Percentiles rank a stretch among this genome's conserved stretches.
Evolutionary conservation across 2,113 vertebrate genomes (phyloP).

Genomic region (Calonectris borealis): DNA sequence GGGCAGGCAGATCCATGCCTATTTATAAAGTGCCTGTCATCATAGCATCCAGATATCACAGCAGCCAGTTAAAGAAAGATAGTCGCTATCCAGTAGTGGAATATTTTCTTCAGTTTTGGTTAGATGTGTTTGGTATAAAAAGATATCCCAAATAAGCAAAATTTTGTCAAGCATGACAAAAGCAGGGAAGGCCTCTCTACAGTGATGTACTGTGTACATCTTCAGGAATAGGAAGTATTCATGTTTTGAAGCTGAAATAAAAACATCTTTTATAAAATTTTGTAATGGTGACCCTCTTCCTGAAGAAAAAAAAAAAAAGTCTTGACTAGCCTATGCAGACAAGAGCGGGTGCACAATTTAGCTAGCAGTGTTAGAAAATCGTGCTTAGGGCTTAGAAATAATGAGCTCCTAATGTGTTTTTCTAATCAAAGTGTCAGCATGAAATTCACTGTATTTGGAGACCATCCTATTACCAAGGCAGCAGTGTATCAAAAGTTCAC

Average conservation of each 20-base stretch:
- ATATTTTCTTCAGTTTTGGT: background rate
- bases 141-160: background rate
- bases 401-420: slow-evolving; percentile 58
- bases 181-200: background rate
- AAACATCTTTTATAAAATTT: background rate
- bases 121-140: background rate
- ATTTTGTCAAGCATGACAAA: background rate
- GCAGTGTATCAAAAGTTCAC: slow-evolving; percentile 26
- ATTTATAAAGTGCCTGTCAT: slow-evolving; percentile 58
- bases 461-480: slow-evolving; percentile 10
- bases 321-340: background rate
- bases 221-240: background rate
- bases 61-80: background rate
- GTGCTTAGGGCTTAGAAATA: slow-evolving; percentile 36
- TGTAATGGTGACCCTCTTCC: background rate
- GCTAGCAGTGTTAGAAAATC: background rate
- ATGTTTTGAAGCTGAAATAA: slow-evolving; percentile 20
- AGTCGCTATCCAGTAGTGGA: background rate
- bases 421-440: slow-evolving; percentile 41
- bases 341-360: background rate
- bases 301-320: background rate
- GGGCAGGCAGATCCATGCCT: slow-evolving; percentile 38
- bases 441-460: slow-evolving; percentile 42
- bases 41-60: background rate
- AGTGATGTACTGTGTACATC: background rate